phyloP scores from a whole-genome alignment of 1,140 invertebrate genomes.

The Oryctes rhinoceros region DNA sequence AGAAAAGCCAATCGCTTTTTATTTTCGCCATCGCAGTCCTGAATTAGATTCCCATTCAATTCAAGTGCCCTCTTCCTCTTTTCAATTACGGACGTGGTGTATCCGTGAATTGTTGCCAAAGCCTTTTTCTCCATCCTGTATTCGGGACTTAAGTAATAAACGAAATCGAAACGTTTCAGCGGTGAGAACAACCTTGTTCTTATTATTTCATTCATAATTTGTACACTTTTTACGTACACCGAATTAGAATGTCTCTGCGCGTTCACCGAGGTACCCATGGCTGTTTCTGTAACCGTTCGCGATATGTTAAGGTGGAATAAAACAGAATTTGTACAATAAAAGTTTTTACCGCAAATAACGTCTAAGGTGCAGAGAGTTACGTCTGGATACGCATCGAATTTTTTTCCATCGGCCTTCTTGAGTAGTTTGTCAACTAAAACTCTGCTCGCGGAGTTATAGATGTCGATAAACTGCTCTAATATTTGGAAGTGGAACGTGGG shows the following conservation, averaged over 20 bases:
- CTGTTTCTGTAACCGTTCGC: conserved; percentile 64
- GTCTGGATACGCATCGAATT: conserved; percentile 69
- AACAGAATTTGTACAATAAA: not conserved
- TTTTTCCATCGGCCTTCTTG: conserved; percentile 49
- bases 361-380: conserved; percentile 75
- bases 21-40: conserved; percentile 52
- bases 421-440: conserved; percentile 68
- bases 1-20: conserved; percentile 77
- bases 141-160: conserved; percentile 50
- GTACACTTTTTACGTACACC: conserved; percentile 78
- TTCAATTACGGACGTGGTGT: conserved; percentile 70
- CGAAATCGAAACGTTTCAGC: conserved; percentile 44
- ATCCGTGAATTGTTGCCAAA: conserved; percentile 72
- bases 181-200: conserved; percentile 61
- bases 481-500: conserved; percentile 91
- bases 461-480: conserved; percentile 76
- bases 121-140: conserved; percentile 61
- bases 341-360: conserved; percentile 73
- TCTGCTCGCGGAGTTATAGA: conserved; percentile 63
- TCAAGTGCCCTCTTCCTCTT: conserved; percentile 57
- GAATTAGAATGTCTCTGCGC: conserved; percentile 75
- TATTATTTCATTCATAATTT: conserved; percentile 63
- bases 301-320: not conserved
- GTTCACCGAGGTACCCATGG: conserved; percentile 74
- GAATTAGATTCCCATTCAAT: not conserved